Evolutionary conservation across 1,140 invertebrate species (phyloP).

Genomic region (Drosophila auraria): DNA sequence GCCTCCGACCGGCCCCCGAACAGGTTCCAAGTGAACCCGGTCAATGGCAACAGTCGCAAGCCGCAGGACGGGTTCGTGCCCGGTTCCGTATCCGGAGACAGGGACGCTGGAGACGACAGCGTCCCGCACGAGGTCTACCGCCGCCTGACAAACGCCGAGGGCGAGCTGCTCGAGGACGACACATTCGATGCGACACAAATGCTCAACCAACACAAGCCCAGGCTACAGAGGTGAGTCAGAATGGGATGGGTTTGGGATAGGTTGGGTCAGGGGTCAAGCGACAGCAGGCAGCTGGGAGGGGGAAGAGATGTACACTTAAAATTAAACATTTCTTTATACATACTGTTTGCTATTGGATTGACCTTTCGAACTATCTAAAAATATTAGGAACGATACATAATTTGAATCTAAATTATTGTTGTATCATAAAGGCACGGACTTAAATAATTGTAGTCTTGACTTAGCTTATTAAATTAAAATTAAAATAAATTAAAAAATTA

Average conservation of each 20-base stretch:
- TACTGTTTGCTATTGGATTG: no score
- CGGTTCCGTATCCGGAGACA: constrained; percentile 11
- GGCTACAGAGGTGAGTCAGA: constrained; percentile 63
- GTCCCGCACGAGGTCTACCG: constrained; percentile 76
- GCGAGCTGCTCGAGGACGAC: constrained; percentile 79
- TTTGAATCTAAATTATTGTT: no score
- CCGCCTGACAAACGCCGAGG: constrained; percentile 76
- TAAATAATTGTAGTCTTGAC: no score
- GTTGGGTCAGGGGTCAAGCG: constrained; percentile 16
- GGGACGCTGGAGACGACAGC: constrained; percentile 42
- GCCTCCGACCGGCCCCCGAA: constrained; percentile 77
- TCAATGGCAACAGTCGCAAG: constrained; percentile 76
- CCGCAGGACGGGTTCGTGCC: constrained; percentile 32
- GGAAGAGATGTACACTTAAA: neutral
- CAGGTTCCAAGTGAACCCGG: constrained; percentile 85
- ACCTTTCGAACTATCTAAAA: no score
- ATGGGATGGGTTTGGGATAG: neutral
- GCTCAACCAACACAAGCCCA: constrained; percentile 71
- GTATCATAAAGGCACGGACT: no score
- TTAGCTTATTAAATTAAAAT: no score
- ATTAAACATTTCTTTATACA: no score
- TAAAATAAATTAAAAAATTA: no score
- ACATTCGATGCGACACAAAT: constrained; percentile 77
- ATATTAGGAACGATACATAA: no score
- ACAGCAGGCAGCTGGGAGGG: neutral